Evolutionary conservation across 2,888 invertebrate genomes (phyloP).

Genomic region (Hydraecia micacea): DNA sequence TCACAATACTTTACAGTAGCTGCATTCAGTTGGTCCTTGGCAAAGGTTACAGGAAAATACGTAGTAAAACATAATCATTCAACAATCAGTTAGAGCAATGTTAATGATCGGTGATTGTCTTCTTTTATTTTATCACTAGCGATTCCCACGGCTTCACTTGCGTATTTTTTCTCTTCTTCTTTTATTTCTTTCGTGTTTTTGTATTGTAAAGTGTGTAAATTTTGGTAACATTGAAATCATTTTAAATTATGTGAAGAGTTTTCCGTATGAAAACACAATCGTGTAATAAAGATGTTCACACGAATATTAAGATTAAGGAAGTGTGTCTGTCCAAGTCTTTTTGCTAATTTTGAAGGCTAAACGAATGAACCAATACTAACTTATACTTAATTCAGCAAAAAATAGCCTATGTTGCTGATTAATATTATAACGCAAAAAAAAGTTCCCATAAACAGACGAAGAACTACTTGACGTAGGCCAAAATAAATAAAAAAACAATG

Average conservation of each 20-base stretch:
- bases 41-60: conserved; percentile 53
- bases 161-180: background rate
- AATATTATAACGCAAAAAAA: too few species aligned
- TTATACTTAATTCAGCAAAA: background rate
- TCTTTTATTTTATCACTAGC: background rate
- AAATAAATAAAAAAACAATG: background rate
- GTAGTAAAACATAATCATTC: conserved; percentile 2
- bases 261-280: conserved; percentile 21
- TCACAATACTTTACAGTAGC: background rate
- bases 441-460: background rate
- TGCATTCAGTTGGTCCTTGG: background rate
- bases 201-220: too few species aligned
- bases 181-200: background rate
- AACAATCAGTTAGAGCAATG: conserved; percentile 25
- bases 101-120: conserved; percentile 25
- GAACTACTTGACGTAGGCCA: background rate
- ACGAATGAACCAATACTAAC: background rate
- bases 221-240: background rate
- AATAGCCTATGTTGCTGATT: background rate
- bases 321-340: background rate
- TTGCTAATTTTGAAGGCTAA: background rate
- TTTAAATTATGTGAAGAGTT: background rate
- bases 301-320: conserved; percentile 15
- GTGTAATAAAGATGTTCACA: background rate
- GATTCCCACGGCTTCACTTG: background rate